phyloP scores from a whole-genome alignment of 2,113 vertebrate genomes.

The Pteronura brasiliensis region DNA sequence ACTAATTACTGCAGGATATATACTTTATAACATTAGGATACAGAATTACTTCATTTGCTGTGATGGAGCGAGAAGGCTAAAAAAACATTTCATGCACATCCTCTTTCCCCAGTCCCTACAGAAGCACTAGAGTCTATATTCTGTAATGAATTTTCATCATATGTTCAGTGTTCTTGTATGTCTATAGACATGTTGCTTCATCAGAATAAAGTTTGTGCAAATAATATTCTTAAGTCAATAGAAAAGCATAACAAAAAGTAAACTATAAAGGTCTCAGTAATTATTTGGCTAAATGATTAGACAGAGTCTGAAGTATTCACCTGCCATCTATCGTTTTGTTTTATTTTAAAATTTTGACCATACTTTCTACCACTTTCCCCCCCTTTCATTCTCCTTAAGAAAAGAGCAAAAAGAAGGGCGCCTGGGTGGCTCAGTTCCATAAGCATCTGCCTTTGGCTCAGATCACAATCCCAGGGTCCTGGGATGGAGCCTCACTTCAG shows the following conservation, averaged over 20 bases:
- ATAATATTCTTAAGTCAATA: neutral
- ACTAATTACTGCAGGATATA: neutral
- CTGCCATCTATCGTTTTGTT: neutral
- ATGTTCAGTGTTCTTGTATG: neutral
- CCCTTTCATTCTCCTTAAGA: neutral
- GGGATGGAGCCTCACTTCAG: no score
- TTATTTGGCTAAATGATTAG: neutral
- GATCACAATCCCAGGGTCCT: no score
- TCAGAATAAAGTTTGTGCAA: neutral
- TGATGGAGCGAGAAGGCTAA: neutral
- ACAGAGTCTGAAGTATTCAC: neutral
- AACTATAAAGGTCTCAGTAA: neutral
- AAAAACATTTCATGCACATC: neutral
- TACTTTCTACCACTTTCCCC: neutral
- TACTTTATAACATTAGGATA: neutral
- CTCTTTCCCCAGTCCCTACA: neutral
- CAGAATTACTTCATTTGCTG: neutral
- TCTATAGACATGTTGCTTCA: neutral
- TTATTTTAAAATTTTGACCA: neutral
- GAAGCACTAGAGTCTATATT: neutral
- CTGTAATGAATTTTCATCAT: neutral
- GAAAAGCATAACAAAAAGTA: neutral
- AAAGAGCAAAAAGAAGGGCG: neutral
- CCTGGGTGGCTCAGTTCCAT: no score
- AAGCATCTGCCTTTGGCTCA: no score